A percentile compares a stretch with the other conserved stretches of the same genome.
Evolutionary conservation across 2,113 vertebrate genomes (phyloP).

Genomic region (Chlorodrepanis virens): DNA sequence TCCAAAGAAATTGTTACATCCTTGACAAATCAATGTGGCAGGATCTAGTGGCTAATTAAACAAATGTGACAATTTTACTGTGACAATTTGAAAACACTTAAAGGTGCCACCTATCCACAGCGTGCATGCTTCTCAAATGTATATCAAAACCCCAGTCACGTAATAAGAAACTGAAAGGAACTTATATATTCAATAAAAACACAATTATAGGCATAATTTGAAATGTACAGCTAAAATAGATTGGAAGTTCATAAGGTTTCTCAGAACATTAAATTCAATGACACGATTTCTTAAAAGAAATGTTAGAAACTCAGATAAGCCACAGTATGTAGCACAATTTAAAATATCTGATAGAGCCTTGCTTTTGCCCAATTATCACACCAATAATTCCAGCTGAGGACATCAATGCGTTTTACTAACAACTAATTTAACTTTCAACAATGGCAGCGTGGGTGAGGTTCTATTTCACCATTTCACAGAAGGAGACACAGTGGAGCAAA

Average conservation of each 20-base stretch:
- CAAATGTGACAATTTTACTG: slow-evolving; percentile 49
- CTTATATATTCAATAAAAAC: slow-evolving; percentile 20
- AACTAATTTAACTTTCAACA: neutral
- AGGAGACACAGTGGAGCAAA: neutral
- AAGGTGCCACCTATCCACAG: slow-evolving; percentile 16
- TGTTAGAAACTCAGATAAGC: slow-evolving; percentile 3
- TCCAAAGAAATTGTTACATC: slow-evolving; percentile 20
- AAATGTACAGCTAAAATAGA: slow-evolving; percentile 28
- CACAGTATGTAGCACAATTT: neutral
- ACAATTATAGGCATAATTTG: slow-evolving; percentile 6
- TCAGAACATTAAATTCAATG: slow-evolving; percentile 34
- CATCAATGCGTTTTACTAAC: neutral
- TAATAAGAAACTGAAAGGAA: slow-evolving; percentile 20
- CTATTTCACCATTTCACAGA: neutral
- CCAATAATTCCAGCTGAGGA: neutral
- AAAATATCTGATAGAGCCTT: slow-evolving; percentile 1
- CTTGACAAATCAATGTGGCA: slow-evolving; percentile 57
- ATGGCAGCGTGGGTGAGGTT: neutral
- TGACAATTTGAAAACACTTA: slow-evolving; percentile 44
- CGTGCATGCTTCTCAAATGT: slow-evolving; percentile 6
- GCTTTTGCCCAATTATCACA: slow-evolving; percentile 5
- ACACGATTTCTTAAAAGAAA: slow-evolving; percentile 13
- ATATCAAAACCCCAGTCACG: neutral
- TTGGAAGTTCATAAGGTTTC: neutral
- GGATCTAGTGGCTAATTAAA: slow-evolving; percentile 63